Conservation (phyloP, 2,113 vertebrate species). For the Crotalus horridus region DNA sequence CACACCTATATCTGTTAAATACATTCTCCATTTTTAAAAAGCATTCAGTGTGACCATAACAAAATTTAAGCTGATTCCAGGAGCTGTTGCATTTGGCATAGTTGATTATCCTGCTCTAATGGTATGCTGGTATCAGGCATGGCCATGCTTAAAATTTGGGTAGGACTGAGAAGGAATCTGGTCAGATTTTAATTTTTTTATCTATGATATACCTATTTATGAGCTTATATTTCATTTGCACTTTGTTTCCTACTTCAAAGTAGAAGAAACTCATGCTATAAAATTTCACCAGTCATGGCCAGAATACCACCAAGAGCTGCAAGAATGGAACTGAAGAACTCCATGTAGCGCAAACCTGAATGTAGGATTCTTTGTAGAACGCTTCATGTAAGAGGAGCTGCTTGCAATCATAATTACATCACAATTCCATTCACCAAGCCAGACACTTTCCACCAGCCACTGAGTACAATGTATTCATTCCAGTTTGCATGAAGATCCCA, state of each 20-base stretch:
- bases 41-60: constrained; percentile 44
- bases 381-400: background rate
- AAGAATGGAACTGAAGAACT: constrained; percentile 5
- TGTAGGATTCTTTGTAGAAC: constrained; percentile 18
- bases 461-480: constrained; percentile 4
- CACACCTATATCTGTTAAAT: constrained; percentile 11
- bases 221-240: background rate
- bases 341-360: background rate
- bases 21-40: constrained; percentile 39
- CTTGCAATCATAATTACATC: background rate
- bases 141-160: background rate
- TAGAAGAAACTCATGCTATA: background rate
- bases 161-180: background rate
- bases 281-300: constrained; percentile 12
- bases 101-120: background rate
- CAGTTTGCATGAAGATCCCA: constrained; percentile 64
- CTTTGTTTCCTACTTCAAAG: background rate
- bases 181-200: background rate
- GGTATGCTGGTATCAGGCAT: background rate
- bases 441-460: constrained; percentile 47
- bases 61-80: constrained; percentile 47
- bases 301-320: background rate
- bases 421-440: constrained; percentile 55
- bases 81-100: constrained; percentile 19
- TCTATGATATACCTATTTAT: background rate